Percentiles rank a stretch among this genome's conserved stretches.
phyloP scores from a whole-genome alignment of 2,113 vertebrate genomes.

The Cynopterus brachyotis region DNA sequence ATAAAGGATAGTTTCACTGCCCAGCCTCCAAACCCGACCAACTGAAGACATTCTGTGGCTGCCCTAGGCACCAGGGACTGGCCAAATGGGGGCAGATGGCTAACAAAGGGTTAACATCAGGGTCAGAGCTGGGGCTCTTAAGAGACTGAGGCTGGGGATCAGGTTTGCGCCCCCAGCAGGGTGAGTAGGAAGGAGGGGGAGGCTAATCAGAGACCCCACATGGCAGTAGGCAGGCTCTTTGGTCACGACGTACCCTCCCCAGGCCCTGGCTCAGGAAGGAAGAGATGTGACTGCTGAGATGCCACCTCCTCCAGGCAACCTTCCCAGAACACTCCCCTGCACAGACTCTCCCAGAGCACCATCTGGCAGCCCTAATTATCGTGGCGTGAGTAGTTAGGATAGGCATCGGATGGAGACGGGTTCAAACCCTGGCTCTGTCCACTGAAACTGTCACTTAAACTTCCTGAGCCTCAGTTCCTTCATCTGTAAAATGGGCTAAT shows the following conservation, averaged over 20 bases:
- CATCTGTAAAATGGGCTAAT: background rate
- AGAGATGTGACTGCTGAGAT: background rate
- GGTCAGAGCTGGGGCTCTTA: background rate
- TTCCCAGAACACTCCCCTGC: background rate
- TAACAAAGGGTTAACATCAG: background rate
- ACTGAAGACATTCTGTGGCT: background rate
- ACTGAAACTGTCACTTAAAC: background rate
- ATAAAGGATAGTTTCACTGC: background rate
- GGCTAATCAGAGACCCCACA: background rate
- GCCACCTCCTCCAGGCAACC: background rate
- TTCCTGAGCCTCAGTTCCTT: background rate
- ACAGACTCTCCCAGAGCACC: background rate
- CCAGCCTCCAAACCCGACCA: background rate
- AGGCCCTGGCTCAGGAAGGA: background rate
- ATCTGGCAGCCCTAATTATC: background rate
- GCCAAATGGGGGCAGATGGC: too few species aligned
- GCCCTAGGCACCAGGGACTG: background rate
- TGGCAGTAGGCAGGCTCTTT: background rate
- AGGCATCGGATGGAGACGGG: background rate
- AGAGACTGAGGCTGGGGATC: background rate
- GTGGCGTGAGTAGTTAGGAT: background rate
- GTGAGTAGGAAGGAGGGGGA: background rate
- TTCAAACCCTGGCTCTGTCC: background rate
- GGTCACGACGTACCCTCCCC: background rate
- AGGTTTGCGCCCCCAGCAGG: background rate